Evolutionary conservation across 1,140 invertebrate species (phyloP).

Genomic region (Penaeus vannamei): DNA sequence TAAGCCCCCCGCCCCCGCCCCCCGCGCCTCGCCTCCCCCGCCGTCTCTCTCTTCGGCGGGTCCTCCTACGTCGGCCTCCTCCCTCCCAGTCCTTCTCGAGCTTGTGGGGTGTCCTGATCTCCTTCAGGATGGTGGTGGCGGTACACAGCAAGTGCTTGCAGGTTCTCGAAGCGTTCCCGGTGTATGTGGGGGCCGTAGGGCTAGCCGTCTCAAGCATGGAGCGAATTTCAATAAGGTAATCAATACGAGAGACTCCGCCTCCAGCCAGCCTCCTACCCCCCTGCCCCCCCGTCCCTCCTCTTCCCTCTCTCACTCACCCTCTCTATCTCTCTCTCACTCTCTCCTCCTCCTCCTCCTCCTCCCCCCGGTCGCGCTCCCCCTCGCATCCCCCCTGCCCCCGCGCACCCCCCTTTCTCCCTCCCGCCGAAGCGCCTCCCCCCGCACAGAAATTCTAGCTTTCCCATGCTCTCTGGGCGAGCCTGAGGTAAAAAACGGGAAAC

Average conservation of each 20-base stretch:
- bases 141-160: slow-evolving; percentile 19
- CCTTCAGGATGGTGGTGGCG: slow-evolving; percentile 17
- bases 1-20: not conserved
- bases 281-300: not conserved
- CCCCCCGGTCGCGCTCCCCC: not conserved
- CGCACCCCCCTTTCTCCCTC: slow-evolving; percentile 22
- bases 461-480: slow-evolving; percentile 58
- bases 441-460: slow-evolving; percentile 60
- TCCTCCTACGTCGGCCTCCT: not conserved
- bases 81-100: slow-evolving; percentile 14
- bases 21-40: slow-evolving; percentile 26
- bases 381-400: slow-evolving; percentile 14
- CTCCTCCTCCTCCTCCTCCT: slow-evolving; percentile 5
- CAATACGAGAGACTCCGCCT: slow-evolving; percentile 64
- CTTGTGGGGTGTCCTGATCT: slow-evolving; percentile 6
- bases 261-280: slow-evolving; percentile 53
- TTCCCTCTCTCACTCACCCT: slow-evolving; percentile 26
- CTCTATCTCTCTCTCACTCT: slow-evolving; percentile 36
- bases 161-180: not conserved
- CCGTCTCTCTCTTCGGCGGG: not conserved
- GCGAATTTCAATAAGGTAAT: slow-evolving; percentile 66
- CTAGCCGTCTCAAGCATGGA: slow-evolving; percentile 62
- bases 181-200: not conserved
- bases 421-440: slow-evolving; percentile 13
- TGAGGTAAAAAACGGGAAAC: slow-evolving; percentile 63